A percentile compares a stretch with the other conserved stretches of the same genome.
Evolutionary conservation across 2,113 vertebrate genomes (phyloP).

Genomic region (Epinephelus moara): DNA sequence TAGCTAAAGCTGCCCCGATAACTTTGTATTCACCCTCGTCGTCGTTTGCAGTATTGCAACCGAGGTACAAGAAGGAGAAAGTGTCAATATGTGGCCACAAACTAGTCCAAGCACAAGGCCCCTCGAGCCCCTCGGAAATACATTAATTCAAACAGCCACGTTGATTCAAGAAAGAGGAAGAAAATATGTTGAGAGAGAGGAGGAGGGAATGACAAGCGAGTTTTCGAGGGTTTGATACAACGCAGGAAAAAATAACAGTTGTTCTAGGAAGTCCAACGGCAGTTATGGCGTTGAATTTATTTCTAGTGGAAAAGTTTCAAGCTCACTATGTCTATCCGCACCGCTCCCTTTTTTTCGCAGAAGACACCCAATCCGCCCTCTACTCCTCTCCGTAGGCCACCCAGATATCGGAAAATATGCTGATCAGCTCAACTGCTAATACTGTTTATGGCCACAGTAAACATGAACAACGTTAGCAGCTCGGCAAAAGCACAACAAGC

Average conservation of each 20-base stretch:
- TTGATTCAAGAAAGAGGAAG: slow-evolving; percentile 44
- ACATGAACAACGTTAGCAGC: slow-evolving; percentile 68
- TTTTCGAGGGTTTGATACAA: slow-evolving; percentile 24
- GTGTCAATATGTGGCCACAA: slow-evolving; percentile 53
- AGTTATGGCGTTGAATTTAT: slow-evolving; percentile 79
- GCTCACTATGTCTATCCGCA: slow-evolving; percentile 74
- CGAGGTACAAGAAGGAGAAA: slow-evolving; percentile 28
- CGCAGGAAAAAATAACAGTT: slow-evolving; percentile 43
- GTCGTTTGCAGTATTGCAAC: not conserved
- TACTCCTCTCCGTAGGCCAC: slow-evolving; percentile 39
- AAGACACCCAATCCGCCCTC: slow-evolving; percentile 62
- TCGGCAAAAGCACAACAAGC: slow-evolving; percentile 68
- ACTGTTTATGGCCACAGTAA: slow-evolving; percentile 55
- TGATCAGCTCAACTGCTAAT: slow-evolving; percentile 29
- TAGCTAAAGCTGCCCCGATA: slow-evolving; percentile 14
- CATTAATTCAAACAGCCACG: slow-evolving; percentile 48
- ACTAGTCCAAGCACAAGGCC: slow-evolving; percentile 56
- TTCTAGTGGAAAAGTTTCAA: slow-evolving; percentile 85
- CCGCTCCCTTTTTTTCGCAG: slow-evolving; percentile 80
- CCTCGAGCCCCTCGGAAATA: slow-evolving; percentile 23
- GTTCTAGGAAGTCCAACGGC: slow-evolving; percentile 69
- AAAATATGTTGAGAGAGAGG: slow-evolving; percentile 18
- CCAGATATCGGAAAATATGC: slow-evolving; percentile 7
- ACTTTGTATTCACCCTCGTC: slow-evolving; percentile 40
- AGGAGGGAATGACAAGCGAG: slow-evolving; percentile 26